Base-by-base conservation (phyloP, 2,888 invertebrate species). In the Priapulus caudatus region DNA sequence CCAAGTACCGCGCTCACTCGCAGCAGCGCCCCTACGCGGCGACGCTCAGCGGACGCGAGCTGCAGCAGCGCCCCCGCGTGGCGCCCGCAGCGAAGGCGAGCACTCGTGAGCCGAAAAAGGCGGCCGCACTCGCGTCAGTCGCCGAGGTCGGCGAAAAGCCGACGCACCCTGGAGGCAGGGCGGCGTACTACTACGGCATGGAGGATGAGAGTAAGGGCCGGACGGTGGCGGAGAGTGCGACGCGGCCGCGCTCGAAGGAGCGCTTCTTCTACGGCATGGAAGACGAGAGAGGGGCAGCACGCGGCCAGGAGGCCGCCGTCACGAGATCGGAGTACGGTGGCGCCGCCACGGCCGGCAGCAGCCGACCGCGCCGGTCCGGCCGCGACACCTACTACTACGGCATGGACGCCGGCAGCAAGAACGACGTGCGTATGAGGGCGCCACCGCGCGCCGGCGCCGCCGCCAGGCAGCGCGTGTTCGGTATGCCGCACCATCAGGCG, bases 221-320 rank as follows among this genome's bases (percentile, higher is more conserved):
- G 10, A n/a, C n/a, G n/a, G 33, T 33, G 33, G 33, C n/a, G 33
- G 33, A 10, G n/a, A 33, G n/a, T 10, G 33, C 10, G 33, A 10
- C 33, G 33, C 33, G 33, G n/a, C 33, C n/a, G 10, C n/a, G 10
- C n/a, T 33, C n/a, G 33, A n/a, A n/a, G n/a, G n/a, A 33, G 33
- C 33, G n/a, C 33, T 33, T 33, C n/a, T 33, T 10, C 33, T 33
- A 33, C n/a, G 33, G 33, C n/a, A 33, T 33, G 33, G 33, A 33
- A 10, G 33, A 33, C 10, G n/a, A 33, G 33, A n/a, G n/a, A 33
- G n/a, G 10, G 33, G n/a, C n/a, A n/a, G n/a, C n/a, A n/a, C n/a
- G n/a, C n/a, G n/a, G n/a, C n/a, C 33, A 33, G 10, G n/a, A 10
- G n/a, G 33, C 10, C 10, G 33, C 33, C 10, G n/a, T 10, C n/a